phyloP scores from a whole-genome alignment of 2,888 invertebrate species.

The Eurois occulta region DNA sequence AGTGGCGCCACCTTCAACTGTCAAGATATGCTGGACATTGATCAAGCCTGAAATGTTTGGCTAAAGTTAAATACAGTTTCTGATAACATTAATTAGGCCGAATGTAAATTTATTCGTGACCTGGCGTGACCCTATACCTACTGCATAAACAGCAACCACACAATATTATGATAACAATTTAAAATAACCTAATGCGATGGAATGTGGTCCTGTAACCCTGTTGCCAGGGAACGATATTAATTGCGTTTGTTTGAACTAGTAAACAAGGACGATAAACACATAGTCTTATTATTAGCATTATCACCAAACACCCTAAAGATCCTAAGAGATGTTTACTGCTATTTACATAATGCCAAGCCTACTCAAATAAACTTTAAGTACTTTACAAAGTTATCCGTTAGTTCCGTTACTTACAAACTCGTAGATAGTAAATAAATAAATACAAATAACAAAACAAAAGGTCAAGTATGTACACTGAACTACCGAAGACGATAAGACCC shows the following conservation, averaged over 20 bases:
- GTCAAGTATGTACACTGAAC: constrained; percentile 11
- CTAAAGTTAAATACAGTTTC: constrained; percentile 10
- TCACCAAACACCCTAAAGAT: too few relatives aligned
- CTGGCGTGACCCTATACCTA: constrained; percentile 29
- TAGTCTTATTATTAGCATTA: background rate
- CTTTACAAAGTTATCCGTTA: background rate
- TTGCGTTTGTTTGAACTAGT: background rate
- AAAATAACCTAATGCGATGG: background rate
- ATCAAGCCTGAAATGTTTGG: background rate
- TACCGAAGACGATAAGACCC: background rate
- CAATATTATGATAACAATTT: constrained; percentile 29
- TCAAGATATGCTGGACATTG: background rate
- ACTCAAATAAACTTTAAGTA: background rate
- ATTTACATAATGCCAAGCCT: background rate
- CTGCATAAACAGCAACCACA: constrained; percentile 27
- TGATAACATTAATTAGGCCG: constrained; percentile 46
- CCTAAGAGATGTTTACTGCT: too few relatives aligned
- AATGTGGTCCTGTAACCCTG: background rate
- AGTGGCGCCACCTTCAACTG: constrained; percentile 26
- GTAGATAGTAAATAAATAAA: background rate
- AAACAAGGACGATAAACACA: background rate
- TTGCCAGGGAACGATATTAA: background rate
- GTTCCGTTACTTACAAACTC: background rate
- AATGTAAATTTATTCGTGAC: constrained; percentile 51
- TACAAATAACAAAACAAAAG: constrained; percentile 18